These are phyloP conservation scores for Amblyopsis hoosieri DNA, from an alignment of 2,797 vertebrate species.

Conservation along the genomic window DNA sequence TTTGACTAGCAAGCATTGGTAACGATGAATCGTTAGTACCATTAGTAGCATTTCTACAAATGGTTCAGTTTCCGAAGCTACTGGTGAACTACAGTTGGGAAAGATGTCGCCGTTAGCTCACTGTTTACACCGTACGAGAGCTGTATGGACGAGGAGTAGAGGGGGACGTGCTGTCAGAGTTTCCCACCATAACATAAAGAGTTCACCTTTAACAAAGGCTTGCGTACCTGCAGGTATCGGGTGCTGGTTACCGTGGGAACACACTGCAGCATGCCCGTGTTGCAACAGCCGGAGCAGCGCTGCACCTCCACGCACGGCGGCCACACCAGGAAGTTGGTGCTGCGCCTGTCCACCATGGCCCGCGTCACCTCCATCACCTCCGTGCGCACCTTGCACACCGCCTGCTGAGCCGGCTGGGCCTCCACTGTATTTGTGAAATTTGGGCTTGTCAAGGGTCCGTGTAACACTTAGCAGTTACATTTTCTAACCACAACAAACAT, in stretches of 20 bases:
- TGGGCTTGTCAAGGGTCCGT: neutral
- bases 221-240: slow-evolving; percentile 85
- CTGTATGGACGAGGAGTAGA: too few relatives aligned
- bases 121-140: too few relatives aligned
- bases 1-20: too few relatives aligned
- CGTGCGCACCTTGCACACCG: slow-evolving; percentile 87
- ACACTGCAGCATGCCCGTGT: slow-evolving; percentile 82
- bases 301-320: slow-evolving; percentile 93
- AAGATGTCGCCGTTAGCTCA: too few relatives aligned
- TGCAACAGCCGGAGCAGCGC: slow-evolving; percentile 95
- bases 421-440: slow-evolving; percentile 25
- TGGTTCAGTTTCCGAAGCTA: too few relatives aligned
- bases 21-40: too few relatives aligned
- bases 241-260: slow-evolving; percentile 77
- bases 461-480: neutral
- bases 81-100: too few relatives aligned
- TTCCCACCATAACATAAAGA: too few relatives aligned
- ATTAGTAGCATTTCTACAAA: too few relatives aligned
- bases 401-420: slow-evolving; percentile 81
- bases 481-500: too few relatives aligned
- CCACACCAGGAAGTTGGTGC: slow-evolving; percentile 91
- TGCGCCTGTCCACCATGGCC: slow-evolving; percentile 87
- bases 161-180: too few relatives aligned
- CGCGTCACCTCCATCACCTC: slow-evolving; percentile 92
- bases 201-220: neutral